These are phyloP conservation scores for Calcarius lapponicus DNA, from an alignment of 2,797 vertebrate genomes.

Conservation along the genomic window DNA sequence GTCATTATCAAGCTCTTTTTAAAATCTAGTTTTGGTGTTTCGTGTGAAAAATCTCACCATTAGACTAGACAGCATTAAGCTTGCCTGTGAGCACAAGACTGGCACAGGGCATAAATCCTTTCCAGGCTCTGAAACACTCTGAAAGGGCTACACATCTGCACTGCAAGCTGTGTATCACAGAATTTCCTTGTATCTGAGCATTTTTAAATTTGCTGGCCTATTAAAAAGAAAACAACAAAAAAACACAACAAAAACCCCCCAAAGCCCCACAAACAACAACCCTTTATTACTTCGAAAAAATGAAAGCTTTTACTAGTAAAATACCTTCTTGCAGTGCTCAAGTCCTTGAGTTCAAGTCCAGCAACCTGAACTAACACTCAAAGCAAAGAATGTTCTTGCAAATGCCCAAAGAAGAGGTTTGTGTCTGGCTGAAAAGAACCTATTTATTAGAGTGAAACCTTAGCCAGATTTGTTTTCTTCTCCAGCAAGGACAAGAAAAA, in stretches of 20 bases:
- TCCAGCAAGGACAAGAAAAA: background rate
- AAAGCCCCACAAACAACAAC: background rate
- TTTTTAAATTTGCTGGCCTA: background rate
- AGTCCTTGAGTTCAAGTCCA: background rate
- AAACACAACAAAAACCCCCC: background rate
- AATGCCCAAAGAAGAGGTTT: background rate
- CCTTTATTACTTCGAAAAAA: background rate
- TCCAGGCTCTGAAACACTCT: background rate
- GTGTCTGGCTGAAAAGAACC: background rate
- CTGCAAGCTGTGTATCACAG: background rate
- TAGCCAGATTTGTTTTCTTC: background rate
- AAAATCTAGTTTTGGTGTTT: background rate
- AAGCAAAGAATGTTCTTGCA: constrained; percentile 7
- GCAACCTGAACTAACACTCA: background rate
- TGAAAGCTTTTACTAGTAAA: constrained; percentile 25
- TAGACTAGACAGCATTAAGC: background rate
- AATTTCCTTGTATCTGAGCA: background rate
- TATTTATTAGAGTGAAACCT: constrained; percentile 35
- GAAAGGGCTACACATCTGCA: background rate
- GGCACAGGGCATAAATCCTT: background rate
- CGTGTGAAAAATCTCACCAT: background rate
- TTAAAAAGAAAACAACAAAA: background rate
- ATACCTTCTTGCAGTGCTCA: background rate
- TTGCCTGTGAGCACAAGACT: background rate
- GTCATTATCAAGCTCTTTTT: background rate